Base-by-base conservation (phyloP, 2,797 vertebrate genomes). In the Acropternis orthonyx region DNA sequence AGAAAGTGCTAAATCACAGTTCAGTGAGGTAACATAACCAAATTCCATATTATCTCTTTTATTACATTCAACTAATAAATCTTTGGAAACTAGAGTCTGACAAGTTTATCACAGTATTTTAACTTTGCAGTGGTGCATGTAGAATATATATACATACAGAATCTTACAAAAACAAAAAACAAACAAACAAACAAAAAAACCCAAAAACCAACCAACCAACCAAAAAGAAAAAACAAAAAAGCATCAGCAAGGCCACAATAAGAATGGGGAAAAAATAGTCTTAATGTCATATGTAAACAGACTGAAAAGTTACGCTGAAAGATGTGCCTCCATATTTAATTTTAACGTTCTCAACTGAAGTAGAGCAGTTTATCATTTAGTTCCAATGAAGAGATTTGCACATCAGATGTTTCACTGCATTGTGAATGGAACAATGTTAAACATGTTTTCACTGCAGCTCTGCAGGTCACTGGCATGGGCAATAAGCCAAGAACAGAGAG, bases 1-100 rank as follows among this genome's bases (percentile, higher is more conserved):
- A 95, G 89, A 97, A 96, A 97, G 94, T 93, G 93, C 97, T 98
- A 98, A 98, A 98, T 98, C 90, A 93, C 97, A 81, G 95, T 95
- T 93, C 91, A 93, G 69, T 92, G 89, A 95, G 92, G 92, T 95
- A 93, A 97, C 87, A 72, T 80, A 95, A 94, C 80, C 85, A 94
- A 95, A 96, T 96, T 96, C 84, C 41, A 46, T 69, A 93, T 88
- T 89, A 94, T 81, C 91, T 85, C 63, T 97, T 98, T 94, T 89
- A 98, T 97, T 98, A 96, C 74, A 17, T 88, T 95, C 23, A 43
- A 82, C 41, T 98, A 98, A 98, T 98, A 97, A 95, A 92, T 97
- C 97, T 80, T 93, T 93, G 62, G 83, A 81, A 97, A 96, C 92
- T 91, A 76, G 65, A 95, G 96, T 95, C 97, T 98, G 97, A 97